Evolutionary conservation across 2,797 vertebrate genomes (phyloP).

Genomic region (Octomys mimax): DNA sequence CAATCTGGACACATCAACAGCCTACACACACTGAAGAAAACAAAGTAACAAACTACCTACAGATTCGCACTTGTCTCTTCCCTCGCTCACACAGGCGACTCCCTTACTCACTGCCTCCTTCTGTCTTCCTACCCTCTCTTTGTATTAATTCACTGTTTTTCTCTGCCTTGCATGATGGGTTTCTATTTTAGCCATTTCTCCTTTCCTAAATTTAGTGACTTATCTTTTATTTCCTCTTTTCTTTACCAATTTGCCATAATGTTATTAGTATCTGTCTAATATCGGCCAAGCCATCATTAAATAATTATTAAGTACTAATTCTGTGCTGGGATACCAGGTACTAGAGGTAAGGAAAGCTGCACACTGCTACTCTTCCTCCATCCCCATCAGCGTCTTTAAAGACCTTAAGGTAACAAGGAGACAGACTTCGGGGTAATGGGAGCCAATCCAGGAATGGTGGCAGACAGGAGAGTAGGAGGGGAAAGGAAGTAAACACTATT

Average conservation of each 20-base stretch:
- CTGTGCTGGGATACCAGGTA: neutral
- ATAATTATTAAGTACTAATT: neutral
- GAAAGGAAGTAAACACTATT: neutral
- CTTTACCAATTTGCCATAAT: neutral
- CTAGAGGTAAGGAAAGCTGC: neutral
- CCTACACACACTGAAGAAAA: neutral
- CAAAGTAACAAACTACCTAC: neutral
- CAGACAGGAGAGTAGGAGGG: neutral
- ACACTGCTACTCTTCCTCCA: neutral
- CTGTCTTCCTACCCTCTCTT: neutral
- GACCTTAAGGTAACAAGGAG: neutral
- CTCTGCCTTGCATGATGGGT: neutral
- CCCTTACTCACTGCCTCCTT: neutral
- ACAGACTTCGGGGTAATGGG: neutral
- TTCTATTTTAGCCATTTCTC: conserved; percentile 10
- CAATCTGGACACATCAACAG: conserved; percentile 53
- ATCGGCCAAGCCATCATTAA: neutral
- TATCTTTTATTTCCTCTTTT: neutral
- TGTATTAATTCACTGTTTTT: neutral
- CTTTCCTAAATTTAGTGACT: neutral
- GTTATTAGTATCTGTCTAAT: neutral
- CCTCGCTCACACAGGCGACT: neutral
- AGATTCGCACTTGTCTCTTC: conserved; percentile 11
- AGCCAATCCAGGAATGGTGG: neutral
- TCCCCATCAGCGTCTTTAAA: neutral